phyloP scores from a whole-genome alignment of 2,113 vertebrate genomes.

The Uria lomvia region DNA sequence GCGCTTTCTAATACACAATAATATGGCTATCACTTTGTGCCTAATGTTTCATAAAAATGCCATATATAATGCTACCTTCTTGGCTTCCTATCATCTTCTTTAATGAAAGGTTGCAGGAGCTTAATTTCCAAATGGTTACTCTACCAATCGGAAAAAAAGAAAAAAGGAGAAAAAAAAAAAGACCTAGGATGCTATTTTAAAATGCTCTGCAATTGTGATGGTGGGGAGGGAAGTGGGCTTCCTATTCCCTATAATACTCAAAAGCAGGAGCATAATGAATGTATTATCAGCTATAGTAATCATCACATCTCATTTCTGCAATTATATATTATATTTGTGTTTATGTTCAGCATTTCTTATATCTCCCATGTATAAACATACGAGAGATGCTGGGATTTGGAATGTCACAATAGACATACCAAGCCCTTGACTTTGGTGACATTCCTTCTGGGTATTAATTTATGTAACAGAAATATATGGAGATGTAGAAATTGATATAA shows the following conservation, averaged over 20 bases:
- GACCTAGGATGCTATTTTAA: not conserved
- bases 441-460: not conserved
- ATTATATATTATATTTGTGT: not conserved
- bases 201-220: not conserved
- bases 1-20: not conserved
- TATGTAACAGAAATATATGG: not conserved
- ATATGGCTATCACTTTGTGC: not conserved
- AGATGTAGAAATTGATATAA: not conserved
- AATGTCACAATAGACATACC: not conserved
- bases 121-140: slow-evolving; percentile 16
- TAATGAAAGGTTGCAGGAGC: slow-evolving; percentile 27
- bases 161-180: not conserved
- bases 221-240: not conserved
- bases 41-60: slow-evolving; percentile 47
- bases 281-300: not conserved
- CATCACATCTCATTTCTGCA: not conserved
- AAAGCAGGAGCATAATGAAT: not conserved
- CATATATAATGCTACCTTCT: not conserved
- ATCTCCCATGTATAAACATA: not conserved
- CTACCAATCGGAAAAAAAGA: not conserved
- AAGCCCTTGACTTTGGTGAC: not conserved
- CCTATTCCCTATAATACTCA: not conserved
- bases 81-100: not conserved
- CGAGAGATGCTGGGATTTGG: not conserved
- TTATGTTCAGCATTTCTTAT: not conserved